These are phyloP conservation scores for Ahaetulla prasina DNA, from an alignment of 2,113 vertebrate genomes.

Conservation along the genomic window DNA sequence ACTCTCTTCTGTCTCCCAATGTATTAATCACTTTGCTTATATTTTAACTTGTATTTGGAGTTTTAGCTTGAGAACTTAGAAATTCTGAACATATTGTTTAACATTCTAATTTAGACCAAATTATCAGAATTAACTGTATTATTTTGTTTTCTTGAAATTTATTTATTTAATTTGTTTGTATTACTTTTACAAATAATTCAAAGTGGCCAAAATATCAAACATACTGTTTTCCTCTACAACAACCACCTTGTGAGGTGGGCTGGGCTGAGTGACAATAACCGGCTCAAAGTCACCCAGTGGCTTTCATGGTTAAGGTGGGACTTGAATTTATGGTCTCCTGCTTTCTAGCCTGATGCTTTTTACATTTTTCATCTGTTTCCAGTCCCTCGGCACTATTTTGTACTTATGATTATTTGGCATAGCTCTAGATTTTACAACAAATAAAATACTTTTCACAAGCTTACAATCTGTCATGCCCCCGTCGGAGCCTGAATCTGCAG, in stretches of 20 bases:
- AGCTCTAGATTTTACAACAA: neutral
- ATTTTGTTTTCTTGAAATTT: neutral
- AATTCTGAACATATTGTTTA: neutral
- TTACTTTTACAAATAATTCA: too few relatives aligned
- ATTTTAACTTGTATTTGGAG: neutral
- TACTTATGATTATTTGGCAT: neutral
- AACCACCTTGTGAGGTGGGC: too few relatives aligned
- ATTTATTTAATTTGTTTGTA: neutral
- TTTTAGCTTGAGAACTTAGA: neutral
- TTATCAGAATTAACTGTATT: neutral
- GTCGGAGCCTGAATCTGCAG: too few relatives aligned
- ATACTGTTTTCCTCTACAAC: too few relatives aligned
- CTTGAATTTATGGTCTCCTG: neutral
- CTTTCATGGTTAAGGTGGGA: neutral
- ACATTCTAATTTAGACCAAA: neutral
- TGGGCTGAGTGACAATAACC: neutral
- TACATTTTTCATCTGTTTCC: neutral
- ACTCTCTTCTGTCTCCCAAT: neutral
- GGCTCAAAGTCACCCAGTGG: neutral
- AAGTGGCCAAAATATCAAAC: too few relatives aligned
- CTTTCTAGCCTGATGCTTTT: neutral
- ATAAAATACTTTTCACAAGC: neutral
- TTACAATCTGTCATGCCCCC: neutral
- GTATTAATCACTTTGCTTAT: neutral
- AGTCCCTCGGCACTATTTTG: neutral